A percentile compares a stretch with the other conserved stretches of the same genome.
Conservation (phyloP, 2,113 vertebrate species). For the Ochotona curzoniae region DNA sequence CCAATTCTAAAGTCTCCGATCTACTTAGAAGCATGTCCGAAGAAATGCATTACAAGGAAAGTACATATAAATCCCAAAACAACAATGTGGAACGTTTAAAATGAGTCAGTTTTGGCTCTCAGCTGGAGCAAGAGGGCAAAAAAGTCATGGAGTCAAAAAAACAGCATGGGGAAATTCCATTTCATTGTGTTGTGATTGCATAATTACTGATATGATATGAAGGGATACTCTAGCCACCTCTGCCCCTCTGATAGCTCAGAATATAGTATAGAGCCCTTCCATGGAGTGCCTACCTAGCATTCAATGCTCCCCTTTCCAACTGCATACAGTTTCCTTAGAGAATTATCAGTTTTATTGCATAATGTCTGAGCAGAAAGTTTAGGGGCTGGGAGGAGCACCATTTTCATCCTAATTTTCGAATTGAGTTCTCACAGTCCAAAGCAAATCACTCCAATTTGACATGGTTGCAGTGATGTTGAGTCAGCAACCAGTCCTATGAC, state of each 20-base stretch:
- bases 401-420: background rate
- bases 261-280: background rate
- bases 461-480: too few relatives aligned
- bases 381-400: too few relatives aligned
- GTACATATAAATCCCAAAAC: background rate
- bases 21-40: background rate
- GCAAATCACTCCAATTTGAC: background rate
- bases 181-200: background rate
- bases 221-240: background rate
- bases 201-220: too few relatives aligned
- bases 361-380: background rate
- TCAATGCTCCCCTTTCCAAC: background rate
- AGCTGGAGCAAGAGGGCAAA: background rate
- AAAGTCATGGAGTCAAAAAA: background rate
- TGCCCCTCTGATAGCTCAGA: background rate
- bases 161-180: too few relatives aligned
- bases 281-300: background rate
- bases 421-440: background rate
- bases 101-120: background rate
- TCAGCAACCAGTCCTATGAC: background rate
- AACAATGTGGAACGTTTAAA: background rate
- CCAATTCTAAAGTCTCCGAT: background rate
- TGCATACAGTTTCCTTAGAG: background rate
- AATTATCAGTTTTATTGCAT: background rate
- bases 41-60: background rate